These are phyloP conservation scores for Rhynchotus rufescens DNA, from an alignment of 2,797 vertebrate genomes.

Conservation along the genomic window DNA sequence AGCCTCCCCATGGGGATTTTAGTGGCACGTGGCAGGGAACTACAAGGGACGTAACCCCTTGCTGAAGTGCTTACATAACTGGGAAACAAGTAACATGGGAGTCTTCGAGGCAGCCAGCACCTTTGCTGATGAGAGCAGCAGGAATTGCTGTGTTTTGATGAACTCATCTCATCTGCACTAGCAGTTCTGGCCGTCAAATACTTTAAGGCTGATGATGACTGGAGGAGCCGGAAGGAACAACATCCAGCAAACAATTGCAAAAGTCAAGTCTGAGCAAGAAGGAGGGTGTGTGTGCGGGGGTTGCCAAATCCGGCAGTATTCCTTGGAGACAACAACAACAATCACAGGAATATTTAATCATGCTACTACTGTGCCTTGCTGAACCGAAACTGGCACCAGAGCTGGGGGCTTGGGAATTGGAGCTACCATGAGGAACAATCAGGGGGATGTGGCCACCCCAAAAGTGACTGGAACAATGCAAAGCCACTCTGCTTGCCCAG, in stretches of 20 bases:
- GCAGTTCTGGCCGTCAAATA: neutral
- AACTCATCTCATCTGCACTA: neutral
- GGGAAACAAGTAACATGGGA: neutral
- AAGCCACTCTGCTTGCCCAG: accelerated
- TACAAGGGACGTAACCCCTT: neutral
- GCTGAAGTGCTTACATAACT: accelerated
- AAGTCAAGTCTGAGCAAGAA: conserved; percentile 74
- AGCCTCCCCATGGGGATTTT: accelerated
- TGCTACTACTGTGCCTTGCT: neutral
- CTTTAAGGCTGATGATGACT: conserved; percentile 30
- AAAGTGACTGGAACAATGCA: neutral
- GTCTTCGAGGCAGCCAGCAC: neutral
- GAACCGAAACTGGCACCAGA: neutral
- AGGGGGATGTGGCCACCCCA: accelerated
- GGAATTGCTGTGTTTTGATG: neutral
- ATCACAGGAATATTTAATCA: conserved; percentile 27
- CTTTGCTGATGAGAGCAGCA: neutral
- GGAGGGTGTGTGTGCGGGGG: conserved; percentile 41
- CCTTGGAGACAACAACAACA: conserved; percentile 46
- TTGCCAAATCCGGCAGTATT: conserved; percentile 13
- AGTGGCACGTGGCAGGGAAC: accelerated
- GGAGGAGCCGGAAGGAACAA: conserved; percentile 70
- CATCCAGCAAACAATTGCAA: conserved; percentile 56
- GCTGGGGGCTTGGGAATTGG: neutral
- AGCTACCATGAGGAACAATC: neutral